Base-by-base conservation (phyloP, 2,797 vertebrate genomes). In the Nyctalus aviator region DNA sequence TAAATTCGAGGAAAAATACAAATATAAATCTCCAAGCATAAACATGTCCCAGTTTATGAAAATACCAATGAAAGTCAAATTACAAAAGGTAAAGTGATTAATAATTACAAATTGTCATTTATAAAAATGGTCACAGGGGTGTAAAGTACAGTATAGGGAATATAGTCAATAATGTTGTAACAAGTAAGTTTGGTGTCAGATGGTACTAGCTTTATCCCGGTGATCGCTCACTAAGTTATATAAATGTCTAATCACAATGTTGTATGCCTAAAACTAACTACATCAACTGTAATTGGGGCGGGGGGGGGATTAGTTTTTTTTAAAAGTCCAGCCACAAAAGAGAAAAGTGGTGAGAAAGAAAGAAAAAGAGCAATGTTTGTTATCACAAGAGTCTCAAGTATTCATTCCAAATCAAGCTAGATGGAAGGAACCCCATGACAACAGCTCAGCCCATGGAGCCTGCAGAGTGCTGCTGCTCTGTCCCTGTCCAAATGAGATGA, bases 1-100 rank as follows among this genome's bases (percentile, higher is more conserved):
- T 27, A 86, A 94, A 88, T 81, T 48, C 71, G 81, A 87, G 4
- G 44, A 48, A 30, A 86, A 87, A 87, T 62, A 64, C 14, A 87
- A 88, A 93, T 55, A 75, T 48, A 68, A 50, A 68, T 53, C 41
- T 44, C 30, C 55, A 90, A 83, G 48, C 87, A 81, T 44, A 90
- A 84, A 81, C 35, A 64, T 9, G n/a, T 11, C 25, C 30, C 14
- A 66, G 20, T 17, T 32, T 32, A 76, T 48, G 23, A 84, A 94
- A 87, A 84, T 44, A 14, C 12, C 72, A 84, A 93, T 50, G 8
- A 69, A 79, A 77, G 2, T 76, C 37, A 32, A 84, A 23, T 9
- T 69, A 64, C n/a, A 73, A 88, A 77, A 62, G 25, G 87, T 35
- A 44, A 50, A 62, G 35, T 5, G 8, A 12, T 59, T 79, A 41